Base-by-base conservation (phyloP, 1,140 invertebrate species). In the Cyclargus thomasi region DNA sequence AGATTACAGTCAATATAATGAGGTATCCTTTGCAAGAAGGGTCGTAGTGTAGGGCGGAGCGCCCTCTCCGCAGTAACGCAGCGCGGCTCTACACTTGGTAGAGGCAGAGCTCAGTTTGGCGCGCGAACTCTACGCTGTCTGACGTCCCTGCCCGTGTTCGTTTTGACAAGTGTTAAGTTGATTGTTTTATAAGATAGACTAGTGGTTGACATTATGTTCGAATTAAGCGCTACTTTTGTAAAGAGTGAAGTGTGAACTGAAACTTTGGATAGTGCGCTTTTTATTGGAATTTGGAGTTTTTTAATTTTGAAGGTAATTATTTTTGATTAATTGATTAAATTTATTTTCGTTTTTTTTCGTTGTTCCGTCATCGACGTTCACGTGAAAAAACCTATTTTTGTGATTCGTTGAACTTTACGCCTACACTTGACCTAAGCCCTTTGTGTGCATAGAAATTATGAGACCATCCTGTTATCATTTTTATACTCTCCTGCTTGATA, bases 161-260 rank as follows among this genome's bases (percentile, higher is more conserved):
- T 85, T 87, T 86, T 79, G 80, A 90, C 85, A 90, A 90, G 85
- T 89, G 85, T 82, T 85, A 87, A 88, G 81, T 90, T 88, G 85
- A 86, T 88, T 86, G 85, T 86, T 88, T 85, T 76, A 84, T 86
- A 81, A 81, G 83, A 86, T 86, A 86, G 77, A 82, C 82, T 81
- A 78, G 80, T 83, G 74, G 77, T 82, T 82, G 76, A 78, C 80
- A 88, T 86, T 87, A 90, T 90, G 87, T 86, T 83, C 82, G 82
- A 81, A 85, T 83, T 86, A 83, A 85, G 78, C 77, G 79, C 83
- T 81, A 78, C 76, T 76, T 85, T 83, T 85, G 81, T 80, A 75
- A 83, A 83, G 77, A 81, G 78, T 83, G 85, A 74, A 78, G 78
- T 84, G 79, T 75, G 77, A 74, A 47, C 39, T 74, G 77, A 74